Conservation (phyloP, 2,113 vertebrate genomes). For the Furnarius figulus region DNA sequence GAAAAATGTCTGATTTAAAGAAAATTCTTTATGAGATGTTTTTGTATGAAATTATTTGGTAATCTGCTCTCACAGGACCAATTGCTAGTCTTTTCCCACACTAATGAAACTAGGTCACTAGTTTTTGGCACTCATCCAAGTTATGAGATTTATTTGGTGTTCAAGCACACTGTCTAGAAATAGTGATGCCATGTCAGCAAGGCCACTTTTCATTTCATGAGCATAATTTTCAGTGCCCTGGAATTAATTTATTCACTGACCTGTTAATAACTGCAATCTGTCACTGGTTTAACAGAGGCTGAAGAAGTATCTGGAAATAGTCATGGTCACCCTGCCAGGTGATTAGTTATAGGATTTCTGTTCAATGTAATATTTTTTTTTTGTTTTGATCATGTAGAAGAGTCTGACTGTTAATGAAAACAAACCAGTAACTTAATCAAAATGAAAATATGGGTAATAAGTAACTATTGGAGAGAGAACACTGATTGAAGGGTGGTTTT, state of each 20-base stretch:
- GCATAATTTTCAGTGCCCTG: constrained; percentile 64
- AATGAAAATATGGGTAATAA: background rate
- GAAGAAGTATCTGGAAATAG: constrained; percentile 54
- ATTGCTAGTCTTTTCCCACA: constrained; percentile 62
- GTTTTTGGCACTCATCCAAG: constrained; percentile 62
- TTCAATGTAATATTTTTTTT: constrained; percentile 1
- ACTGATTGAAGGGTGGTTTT: background rate
- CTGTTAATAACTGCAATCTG: constrained; percentile 63
- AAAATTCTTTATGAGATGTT: background rate
- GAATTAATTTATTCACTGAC: constrained; percentile 74
- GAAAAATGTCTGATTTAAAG: background rate
- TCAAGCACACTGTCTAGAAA: constrained; percentile 68
- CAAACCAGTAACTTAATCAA: background rate
- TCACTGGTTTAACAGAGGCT: constrained; percentile 54
- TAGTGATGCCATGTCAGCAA: constrained; percentile 71
- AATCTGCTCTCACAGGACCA: constrained; percentile 48
- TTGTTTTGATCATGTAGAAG: constrained; percentile 28
- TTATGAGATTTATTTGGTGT: constrained; percentile 67
- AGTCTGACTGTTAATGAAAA: constrained; percentile 19
- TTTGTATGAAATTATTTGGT: constrained; percentile 45
- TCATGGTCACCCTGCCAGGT: constrained; percentile 19
- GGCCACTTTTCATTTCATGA: constrained; percentile 68
- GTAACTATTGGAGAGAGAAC: background rate
- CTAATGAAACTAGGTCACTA: constrained; percentile 74
- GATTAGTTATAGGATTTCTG: constrained; percentile 41